Evolutionary conservation across 2,888 invertebrate species (phyloP).

Genomic region (Lutraria lutraria): DNA sequence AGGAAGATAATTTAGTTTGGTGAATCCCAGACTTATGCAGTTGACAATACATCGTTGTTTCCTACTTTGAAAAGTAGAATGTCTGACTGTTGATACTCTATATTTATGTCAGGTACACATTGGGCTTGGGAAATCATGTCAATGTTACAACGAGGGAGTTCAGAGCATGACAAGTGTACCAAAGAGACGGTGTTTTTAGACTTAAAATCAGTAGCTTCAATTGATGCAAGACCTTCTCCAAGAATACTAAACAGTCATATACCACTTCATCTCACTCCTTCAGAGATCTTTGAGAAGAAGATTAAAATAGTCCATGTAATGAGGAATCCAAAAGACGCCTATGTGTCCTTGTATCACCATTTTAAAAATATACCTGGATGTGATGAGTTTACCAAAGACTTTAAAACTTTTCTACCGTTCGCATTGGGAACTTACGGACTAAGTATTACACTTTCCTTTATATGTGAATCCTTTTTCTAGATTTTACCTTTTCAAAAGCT

Average conservation of each 20-base stretch:
- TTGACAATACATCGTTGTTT: background rate
- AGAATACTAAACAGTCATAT: constrained; percentile 56
- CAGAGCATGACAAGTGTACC: constrained; percentile 42
- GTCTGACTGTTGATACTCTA: background rate
- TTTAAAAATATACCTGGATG: background rate
- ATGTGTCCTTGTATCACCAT: constrained; percentile 51
- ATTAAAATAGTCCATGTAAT: constrained; percentile 55
- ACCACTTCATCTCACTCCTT: constrained; percentile 36
- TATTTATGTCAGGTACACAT: constrained; percentile 54
- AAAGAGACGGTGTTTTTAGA: constrained; percentile 59
- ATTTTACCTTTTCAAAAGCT: too few relatives aligned
- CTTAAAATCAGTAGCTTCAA: constrained; percentile 24
- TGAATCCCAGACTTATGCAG: too few relatives aligned
- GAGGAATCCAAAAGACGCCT: constrained; percentile 57
- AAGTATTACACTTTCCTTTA: background rate
- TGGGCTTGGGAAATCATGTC: constrained; percentile 62
- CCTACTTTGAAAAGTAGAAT: background rate
- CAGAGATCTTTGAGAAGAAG: constrained; percentile 40
- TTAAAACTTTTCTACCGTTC: constrained; percentile 6
- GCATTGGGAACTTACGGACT: constrained; percentile 10
- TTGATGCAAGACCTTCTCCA: constrained; percentile 48
- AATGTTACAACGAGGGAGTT: constrained; percentile 52
- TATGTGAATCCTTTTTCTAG: too few relatives aligned
- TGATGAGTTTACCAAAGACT: background rate
- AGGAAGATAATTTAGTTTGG: too few relatives aligned